These are phyloP conservation scores for Indri indri DNA, from an alignment of 2,113 vertebrate species.

Conservation along the genomic window DNA sequence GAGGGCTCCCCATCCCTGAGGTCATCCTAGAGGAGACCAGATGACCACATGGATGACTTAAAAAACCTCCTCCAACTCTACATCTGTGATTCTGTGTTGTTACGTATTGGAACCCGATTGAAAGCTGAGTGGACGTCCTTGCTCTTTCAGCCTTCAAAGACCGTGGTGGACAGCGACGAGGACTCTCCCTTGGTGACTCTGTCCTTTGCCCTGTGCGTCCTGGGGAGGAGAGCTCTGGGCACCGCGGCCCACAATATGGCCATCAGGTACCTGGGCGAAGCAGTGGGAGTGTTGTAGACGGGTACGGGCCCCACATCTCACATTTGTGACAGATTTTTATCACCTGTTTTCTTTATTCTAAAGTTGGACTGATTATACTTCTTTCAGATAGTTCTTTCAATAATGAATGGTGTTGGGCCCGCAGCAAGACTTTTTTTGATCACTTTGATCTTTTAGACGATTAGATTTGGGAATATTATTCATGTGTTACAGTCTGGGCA, in stretches of 20 bases:
- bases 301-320: not conserved
- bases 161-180: conserved; percentile 92
- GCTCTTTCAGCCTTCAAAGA: conserved; percentile 82
- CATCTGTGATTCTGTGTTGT: fast-evolving
- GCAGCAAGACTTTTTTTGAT: not conserved
- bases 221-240: conserved; percentile 95
- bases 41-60: fast-evolving
- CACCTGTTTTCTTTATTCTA: not conserved
- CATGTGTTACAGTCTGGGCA: not conserved
- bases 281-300: not conserved
- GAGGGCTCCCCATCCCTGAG: too few relatives aligned
- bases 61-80: too few relatives aligned
- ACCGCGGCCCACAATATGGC: conserved; percentile 96
- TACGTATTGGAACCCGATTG: fast-evolving
- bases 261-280: conserved; percentile 89
- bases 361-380: not conserved
- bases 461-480: not conserved
- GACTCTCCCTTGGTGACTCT: conserved; percentile 95
- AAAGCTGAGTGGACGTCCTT: not conserved
- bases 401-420: too few relatives aligned
- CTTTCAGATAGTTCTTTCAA: not conserved
- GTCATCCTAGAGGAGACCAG: not conserved
- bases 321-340: not conserved
- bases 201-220: conserved; percentile 94
- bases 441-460: not conserved